Conservation (phyloP, 2,113 vertebrate genomes). For the human (Homo sapiens) region GRCh38 chr17:52564001-52564500, state of each 20-base stretch:
- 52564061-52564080: neutral
- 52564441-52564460: too few species aligned
- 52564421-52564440: neutral
- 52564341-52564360: too few species aligned
- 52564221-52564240: too few species aligned
- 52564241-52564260: too few species aligned
- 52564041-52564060: slow-evolving; percentile 2
- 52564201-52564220: neutral
- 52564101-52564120: neutral
- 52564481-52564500: neutral
- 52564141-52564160: neutral
- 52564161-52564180: neutral
- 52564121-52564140: neutral
- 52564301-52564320: too few species aligned
- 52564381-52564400: too few species aligned
- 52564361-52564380: too few species aligned
- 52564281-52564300: too few species aligned
- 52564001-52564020: neutral
- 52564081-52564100: neutral
- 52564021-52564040: neutral
- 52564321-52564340: too few species aligned
- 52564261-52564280: too few species aligned
- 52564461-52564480: too few species aligned
- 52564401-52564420: too few species aligned
- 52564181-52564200: neutral